These are phyloP conservation scores for Vireo griseus DNA, from an alignment of 2,797 vertebrate genomes.

Conservation along the genomic window DNA sequence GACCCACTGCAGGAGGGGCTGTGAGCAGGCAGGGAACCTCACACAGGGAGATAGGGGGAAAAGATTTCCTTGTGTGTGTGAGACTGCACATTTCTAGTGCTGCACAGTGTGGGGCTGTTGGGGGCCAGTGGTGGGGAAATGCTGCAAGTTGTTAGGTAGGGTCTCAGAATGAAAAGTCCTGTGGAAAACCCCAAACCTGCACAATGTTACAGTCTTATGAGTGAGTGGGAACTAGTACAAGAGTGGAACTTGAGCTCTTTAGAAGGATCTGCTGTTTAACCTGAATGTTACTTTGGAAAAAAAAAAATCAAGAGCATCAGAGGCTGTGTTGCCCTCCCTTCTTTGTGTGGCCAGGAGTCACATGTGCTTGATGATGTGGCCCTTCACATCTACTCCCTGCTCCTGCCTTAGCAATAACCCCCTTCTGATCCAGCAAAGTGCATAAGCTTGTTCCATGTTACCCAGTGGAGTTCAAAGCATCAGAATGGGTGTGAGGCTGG, in stretches of 20 bases:
- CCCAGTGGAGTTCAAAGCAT: background rate
- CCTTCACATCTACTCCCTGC: background rate
- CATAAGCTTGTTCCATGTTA: background rate
- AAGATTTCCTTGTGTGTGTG: accelerated
- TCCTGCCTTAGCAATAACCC: background rate
- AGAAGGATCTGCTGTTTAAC: background rate
- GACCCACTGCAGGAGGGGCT: background rate
- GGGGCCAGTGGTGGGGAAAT: background rate
- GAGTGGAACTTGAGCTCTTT: background rate
- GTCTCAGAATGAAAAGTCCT: background rate
- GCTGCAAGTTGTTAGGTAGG: background rate
- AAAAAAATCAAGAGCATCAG: background rate
- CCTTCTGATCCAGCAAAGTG: background rate
- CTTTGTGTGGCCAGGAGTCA: background rate
- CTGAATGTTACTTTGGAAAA: background rate
- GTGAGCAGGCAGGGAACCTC: background rate
- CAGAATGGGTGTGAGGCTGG: background rate
- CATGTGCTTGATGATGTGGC: background rate
- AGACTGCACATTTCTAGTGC: background rate
- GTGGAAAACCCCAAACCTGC: background rate
- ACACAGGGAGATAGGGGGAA: background rate
- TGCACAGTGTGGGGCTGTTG: background rate
- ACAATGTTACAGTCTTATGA: background rate
- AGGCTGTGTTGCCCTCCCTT: background rate
- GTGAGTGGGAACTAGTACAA: background rate